Conservation (phyloP, 1,140 invertebrate species). For the Drosophila pallidifrons region DNA sequence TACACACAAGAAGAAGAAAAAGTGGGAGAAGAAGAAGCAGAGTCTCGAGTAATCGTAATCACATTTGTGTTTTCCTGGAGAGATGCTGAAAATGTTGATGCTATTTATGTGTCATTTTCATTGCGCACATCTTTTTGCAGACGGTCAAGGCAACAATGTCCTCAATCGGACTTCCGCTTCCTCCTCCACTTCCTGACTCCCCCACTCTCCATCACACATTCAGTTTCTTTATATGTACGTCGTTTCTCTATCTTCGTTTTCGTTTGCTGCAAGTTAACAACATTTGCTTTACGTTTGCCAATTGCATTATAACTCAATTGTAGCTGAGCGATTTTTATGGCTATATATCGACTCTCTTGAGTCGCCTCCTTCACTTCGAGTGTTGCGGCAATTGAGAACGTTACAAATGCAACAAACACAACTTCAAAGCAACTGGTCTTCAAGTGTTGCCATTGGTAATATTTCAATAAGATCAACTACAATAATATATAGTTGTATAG, state of each 20-base stretch:
- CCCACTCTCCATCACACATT: not conserved
- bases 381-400: constrained; percentile 29
- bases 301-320: constrained; percentile 84
- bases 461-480: not conserved
- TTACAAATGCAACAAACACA: constrained; percentile 7
- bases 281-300: constrained; percentile 82
- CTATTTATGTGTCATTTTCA: constrained; percentile 77
- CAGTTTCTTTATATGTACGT: not conserved
- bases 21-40: not conserved
- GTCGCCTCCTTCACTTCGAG: constrained; percentile 4
- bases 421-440: constrained; percentile 10
- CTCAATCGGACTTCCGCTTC: constrained; percentile 38
- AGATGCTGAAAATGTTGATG: constrained; percentile 54
- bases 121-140: constrained; percentile 60
- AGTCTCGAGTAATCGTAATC: constrained; percentile 70
- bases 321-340: constrained; percentile 73
- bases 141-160: constrained; percentile 70
- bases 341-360: constrained; percentile 41
- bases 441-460: constrained; percentile 1
- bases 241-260: constrained; percentile 9
- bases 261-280: constrained; percentile 66
- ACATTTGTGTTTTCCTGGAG: constrained; percentile 60
- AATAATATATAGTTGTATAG: not conserved
- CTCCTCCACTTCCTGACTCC: constrained; percentile 9
- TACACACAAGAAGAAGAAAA: constrained; percentile 2